These are phyloP conservation scores for Metaphire vulgaris DNA, from an alignment of 1,140 invertebrate species.

Conservation along the genomic window DNA sequence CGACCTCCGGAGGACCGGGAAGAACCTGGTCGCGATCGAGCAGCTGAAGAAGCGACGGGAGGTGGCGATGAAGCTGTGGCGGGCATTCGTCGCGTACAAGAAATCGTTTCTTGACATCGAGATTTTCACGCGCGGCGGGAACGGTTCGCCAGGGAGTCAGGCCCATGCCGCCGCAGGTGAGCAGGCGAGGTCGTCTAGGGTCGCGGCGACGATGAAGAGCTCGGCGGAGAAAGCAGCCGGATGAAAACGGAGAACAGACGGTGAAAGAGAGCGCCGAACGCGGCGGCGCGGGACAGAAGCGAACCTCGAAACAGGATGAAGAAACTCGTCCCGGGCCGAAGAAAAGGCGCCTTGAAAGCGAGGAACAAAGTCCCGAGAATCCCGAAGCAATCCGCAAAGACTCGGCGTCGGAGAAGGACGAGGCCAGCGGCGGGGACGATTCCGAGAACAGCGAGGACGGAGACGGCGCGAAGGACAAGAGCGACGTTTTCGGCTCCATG, in stretches of 20 bases:
- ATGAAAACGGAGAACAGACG: no score
- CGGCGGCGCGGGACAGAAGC: no score
- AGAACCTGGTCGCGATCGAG: background rate
- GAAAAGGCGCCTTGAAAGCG: background rate
- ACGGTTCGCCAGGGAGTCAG: no score
- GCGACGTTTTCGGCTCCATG: background rate
- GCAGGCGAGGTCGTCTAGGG: no score
- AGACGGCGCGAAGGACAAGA: background rate
- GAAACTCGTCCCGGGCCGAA: background rate
- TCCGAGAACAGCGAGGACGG: background rate
- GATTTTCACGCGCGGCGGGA: conserved; percentile 8
- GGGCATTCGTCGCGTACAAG: conserved; percentile 27
- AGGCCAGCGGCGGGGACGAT: background rate
- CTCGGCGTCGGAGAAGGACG: no score
- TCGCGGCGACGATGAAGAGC: no score
- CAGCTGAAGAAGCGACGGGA: conserved; percentile 12
- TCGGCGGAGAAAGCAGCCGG: no score
- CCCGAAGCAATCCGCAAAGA: no score
- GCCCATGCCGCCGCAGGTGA: no score
- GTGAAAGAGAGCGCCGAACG: no score
- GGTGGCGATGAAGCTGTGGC: conserved; percentile 20
- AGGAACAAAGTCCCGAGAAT: no score
- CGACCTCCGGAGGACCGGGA: conserved; percentile 15
- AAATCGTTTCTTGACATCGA: conserved; percentile 28
- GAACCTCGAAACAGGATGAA: no score